These are phyloP conservation scores for Lepus americanus DNA, from an alignment of 2,113 vertebrate genomes.

Conservation along the genomic window DNA sequence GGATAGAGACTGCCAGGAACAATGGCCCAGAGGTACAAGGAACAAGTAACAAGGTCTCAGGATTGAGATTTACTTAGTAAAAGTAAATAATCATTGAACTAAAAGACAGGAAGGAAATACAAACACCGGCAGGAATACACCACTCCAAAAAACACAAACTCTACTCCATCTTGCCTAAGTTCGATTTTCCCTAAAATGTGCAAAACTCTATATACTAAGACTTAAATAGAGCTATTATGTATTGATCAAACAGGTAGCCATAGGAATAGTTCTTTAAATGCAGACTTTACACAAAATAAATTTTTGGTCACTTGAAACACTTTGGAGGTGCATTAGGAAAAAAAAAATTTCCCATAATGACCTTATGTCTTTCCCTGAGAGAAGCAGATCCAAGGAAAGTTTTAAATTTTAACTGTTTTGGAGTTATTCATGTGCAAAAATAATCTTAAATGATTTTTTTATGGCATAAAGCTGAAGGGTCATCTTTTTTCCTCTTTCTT, in stretches of 20 bases:
- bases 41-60: not conserved
- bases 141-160: not conserved
- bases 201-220: not conserved
- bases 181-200: not conserved
- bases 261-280: constrained; percentile 48
- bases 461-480: not conserved
- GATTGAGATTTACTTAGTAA: constrained; percentile 20
- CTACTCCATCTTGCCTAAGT: not conserved
- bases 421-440: constrained; percentile 64
- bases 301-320: constrained; percentile 30
- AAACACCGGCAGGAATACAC: not conserved
- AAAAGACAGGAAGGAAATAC: constrained; percentile 38
- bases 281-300: not conserved
- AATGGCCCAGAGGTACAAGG: not conserved
- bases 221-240: constrained; percentile 26
- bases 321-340: not conserved
- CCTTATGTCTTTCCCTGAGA: not conserved
- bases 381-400: constrained; percentile 21
- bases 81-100: constrained; percentile 24
- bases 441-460: constrained; percentile 59
- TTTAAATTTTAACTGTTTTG: constrained; percentile 50
- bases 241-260: constrained; percentile 22
- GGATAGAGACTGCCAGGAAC: not conserved
- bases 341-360: not conserved
- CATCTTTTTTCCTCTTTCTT: not conserved